Conservation (phyloP, 2,888 invertebrate genomes). For the Arrhopalites spinosus region DNA sequence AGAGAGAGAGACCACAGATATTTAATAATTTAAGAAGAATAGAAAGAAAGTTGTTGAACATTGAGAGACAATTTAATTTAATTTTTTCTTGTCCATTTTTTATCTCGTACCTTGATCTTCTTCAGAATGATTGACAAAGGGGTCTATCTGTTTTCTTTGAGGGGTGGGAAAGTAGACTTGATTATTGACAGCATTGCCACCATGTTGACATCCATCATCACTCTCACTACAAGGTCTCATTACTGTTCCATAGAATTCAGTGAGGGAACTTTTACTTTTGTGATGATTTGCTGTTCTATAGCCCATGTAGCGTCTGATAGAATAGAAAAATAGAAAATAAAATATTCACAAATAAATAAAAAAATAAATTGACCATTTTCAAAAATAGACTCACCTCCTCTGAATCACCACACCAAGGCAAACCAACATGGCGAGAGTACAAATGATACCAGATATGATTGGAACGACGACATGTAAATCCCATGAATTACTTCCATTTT, state of each 20-base stretch:
- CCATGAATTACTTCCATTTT: conserved; percentile 15
- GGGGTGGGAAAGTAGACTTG: conserved; percentile 37
- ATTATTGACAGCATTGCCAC: conserved; percentile 14
- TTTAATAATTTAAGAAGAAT: too few species aligned
- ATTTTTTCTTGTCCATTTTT: too few species aligned
- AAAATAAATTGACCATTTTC: too few species aligned
- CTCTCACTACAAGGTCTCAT: conserved; percentile 38
- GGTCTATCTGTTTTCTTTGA: conserved; percentile 28
- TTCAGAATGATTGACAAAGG: conserved; percentile 25
- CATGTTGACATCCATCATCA: conserved; percentile 26
- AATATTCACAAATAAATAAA: neutral
- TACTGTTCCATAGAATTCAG: conserved; percentile 37
- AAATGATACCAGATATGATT: conserved; percentile 29
- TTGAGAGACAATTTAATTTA: too few species aligned
- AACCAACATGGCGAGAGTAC: conserved; percentile 35
- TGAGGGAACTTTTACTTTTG: conserved; percentile 32
- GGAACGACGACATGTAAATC: conserved; percentile 29
- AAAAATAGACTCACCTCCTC: conserved; percentile 9
- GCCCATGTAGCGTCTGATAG: conserved; percentile 29
- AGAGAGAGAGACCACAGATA: too few species aligned
- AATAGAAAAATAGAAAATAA: neutral
- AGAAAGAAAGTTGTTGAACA: too few species aligned
- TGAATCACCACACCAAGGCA: conserved; percentile 37
- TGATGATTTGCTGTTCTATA: conserved; percentile 29
- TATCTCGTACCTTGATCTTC: conserved; percentile 39